Base-by-base conservation (phyloP, 2,888 invertebrate genomes). In the Catocala fraxini region DNA sequence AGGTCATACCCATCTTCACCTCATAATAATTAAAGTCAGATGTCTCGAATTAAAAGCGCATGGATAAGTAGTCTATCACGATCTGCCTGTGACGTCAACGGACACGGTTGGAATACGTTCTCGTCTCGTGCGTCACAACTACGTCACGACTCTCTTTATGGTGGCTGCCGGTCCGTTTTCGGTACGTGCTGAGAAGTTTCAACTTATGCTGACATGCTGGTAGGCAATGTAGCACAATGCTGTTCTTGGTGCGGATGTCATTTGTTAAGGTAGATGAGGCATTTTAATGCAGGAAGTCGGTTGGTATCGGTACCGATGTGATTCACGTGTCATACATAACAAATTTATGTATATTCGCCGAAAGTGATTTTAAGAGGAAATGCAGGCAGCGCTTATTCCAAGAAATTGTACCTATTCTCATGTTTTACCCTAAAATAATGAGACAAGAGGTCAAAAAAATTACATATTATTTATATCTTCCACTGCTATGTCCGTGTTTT, bases 131-230 rank as follows among this genome's bases (percentile, higher is more conserved):
- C 62, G 56, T 62, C 62, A 62, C 11, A 47, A 34, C 6, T 5
- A 41, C 51, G 35, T 48, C 53, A 56, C 51, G 15, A 46, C 57
- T 57, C 65, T 56, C 58, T 67, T 66, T 64, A 72, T 11, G 41
- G 34, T 34, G 1, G 12, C 12, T 39, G 13, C 13, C 9, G 46
- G 48, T 41, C 47, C 39, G 4, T 39, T 39, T 39, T 39, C 70
- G 35, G 35, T 67, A 73, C 63, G 54, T 54, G 64, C 55, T 59
- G 56, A 64, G 52, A 56, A 56, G 63, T 60, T 60, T 59, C 48
- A 61, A 65, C 39, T 51, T 48, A 43, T 41, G 56, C 49, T 39
- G 51, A 60, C 61, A 56, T 61, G 52, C 7, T 42, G 6, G 42
- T 46, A 5, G 12, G 34, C 53, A 47, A 15, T 39, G 10, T 42